phyloP scores from a whole-genome alignment of 1,140 invertebrate genomes.

The Pinna nobilis region DNA sequence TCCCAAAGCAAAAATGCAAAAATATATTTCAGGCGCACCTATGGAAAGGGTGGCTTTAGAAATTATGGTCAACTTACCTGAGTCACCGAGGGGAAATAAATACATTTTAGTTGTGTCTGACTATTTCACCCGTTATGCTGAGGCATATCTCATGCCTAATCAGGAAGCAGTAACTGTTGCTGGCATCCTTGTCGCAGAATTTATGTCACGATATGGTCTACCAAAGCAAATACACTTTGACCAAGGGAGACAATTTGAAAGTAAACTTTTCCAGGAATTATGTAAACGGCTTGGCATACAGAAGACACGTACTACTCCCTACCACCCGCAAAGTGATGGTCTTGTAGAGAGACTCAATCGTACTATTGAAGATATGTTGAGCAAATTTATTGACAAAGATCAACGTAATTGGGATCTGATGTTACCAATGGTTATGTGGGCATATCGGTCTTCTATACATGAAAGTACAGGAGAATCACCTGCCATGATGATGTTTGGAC shows the following conservation, averaged over 20 bases:
- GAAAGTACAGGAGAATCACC: constrained; percentile 15
- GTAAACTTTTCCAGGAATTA: constrained; percentile 18
- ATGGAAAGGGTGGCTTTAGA: constrained; percentile 42
- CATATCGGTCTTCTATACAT: constrained; percentile 26
- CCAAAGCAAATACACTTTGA: constrained; percentile 34
- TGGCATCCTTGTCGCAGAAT: constrained; percentile 38
- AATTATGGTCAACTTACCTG: constrained; percentile 51
- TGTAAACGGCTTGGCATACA: constrained; percentile 36
- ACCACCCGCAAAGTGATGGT: constrained; percentile 36
- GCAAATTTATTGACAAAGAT: constrained; percentile 7
- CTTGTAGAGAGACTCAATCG: constrained; percentile 43
- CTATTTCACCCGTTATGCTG: constrained; percentile 37
- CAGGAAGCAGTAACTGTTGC: constrained; percentile 26
- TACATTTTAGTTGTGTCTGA: constrained; percentile 37
- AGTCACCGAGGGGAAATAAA: constrained; percentile 39
- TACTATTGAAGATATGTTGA: constrained; percentile 36
- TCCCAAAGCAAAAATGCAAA: constrained; percentile 4
- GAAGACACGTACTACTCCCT: constrained; percentile 40
- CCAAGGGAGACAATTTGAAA: constrained; percentile 32
- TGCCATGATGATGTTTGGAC: constrained; percentile 35
- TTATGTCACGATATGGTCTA: constrained; percentile 45
- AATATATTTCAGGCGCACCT: constrained; percentile 21
- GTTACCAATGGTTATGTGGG: constrained; percentile 29
- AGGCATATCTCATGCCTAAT: constrained; percentile 19
- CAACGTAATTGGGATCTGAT: constrained; percentile 32